A percentile compares a stretch with the other conserved stretches of the same genome.
phyloP scores from a whole-genome alignment of 2,888 invertebrate species.

The Coenonympha arcania region DNA sequence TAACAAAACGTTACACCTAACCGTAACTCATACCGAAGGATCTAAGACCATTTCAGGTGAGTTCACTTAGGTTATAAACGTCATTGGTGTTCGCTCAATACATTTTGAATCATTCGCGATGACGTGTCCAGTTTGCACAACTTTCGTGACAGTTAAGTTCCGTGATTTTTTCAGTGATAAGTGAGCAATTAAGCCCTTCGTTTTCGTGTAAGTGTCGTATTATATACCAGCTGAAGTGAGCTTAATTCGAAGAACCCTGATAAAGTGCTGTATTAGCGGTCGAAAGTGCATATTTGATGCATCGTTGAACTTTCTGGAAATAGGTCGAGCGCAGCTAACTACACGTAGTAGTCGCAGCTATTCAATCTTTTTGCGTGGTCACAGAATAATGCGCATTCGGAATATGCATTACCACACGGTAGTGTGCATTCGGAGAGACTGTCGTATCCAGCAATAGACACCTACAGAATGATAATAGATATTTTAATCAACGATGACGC shows the following conservation, averaged over 20 bases:
- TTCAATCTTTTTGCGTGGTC: conserved; percentile 18
- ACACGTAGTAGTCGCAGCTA: conserved; percentile 15
- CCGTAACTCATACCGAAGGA: conserved; percentile 22
- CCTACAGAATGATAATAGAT: too few relatives aligned
- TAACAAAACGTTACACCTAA: conserved; percentile 47
- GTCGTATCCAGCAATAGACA: too few relatives aligned
- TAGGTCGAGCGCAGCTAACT: conserved; percentile 44
- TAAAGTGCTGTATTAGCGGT: background rate
- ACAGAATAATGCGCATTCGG: conserved; percentile 10
- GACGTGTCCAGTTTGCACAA: conserved; percentile 46
- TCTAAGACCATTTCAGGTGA: conserved; percentile 38
- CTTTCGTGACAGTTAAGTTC: conserved; percentile 14
- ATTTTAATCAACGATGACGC: too few relatives aligned
- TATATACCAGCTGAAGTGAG: background rate
- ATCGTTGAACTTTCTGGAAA: conserved; percentile 44
- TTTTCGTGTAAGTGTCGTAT: background rate
- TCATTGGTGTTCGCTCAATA: conserved; percentile 37
- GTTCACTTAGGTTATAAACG: conserved; percentile 40
- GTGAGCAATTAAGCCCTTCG: conserved; percentile 1
- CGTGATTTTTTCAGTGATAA: conserved; percentile 14
- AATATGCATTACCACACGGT: too few relatives aligned
- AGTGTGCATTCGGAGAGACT: too few relatives aligned
- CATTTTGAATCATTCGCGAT: conserved; percentile 33
- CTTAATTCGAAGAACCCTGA: background rate
- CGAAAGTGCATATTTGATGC: conserved; percentile 19